phyloP scores from a whole-genome alignment of 2,888 invertebrate genomes.

The Leptogaster cylindrica region DNA sequence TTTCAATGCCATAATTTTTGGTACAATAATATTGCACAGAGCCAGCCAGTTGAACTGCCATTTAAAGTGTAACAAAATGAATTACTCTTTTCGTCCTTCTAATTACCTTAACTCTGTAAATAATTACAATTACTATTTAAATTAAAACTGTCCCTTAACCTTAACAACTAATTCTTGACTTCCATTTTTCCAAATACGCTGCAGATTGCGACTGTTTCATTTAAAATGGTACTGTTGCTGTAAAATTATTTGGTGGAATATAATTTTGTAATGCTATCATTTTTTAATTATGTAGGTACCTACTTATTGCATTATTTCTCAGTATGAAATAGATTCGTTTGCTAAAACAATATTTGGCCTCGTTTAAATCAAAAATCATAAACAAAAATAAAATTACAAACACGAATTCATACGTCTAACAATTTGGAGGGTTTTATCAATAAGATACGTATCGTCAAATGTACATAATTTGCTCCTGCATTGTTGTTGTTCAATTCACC shows the following conservation, averaged over 20 bases:
- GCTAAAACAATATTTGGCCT: too few species aligned
- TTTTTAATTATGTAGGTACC: constrained; percentile 21
- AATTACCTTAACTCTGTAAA: constrained; percentile 1
- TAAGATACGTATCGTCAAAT: constrained; percentile 38
- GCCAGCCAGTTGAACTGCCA: constrained; percentile 14
- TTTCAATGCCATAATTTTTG: neutral
- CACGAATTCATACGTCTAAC: constrained; percentile 13
- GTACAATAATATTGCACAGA: constrained; percentile 25
- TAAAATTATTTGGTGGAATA: constrained; percentile 12
- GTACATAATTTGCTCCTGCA: too few species aligned
- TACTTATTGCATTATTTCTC: too few species aligned
- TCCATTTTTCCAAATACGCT: constrained; percentile 8
- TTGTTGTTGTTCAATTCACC: neutral
- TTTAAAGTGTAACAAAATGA: constrained; percentile 2
- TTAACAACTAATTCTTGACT: constrained; percentile 16
- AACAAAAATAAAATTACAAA: constrained; percentile 17
- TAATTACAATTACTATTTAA: constrained; percentile 5
- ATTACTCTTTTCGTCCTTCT: constrained; percentile 2
- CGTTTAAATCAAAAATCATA: too few species aligned
- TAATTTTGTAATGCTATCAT: constrained; percentile 1
- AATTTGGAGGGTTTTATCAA: constrained; percentile 24
- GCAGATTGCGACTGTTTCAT: neutral
- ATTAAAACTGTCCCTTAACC: neutral
- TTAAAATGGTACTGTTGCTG: neutral
- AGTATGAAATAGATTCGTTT: too few species aligned